Evolutionary conservation across 1,140 invertebrate genomes (phyloP).

Genomic region (Ceratina japonica): DNA sequence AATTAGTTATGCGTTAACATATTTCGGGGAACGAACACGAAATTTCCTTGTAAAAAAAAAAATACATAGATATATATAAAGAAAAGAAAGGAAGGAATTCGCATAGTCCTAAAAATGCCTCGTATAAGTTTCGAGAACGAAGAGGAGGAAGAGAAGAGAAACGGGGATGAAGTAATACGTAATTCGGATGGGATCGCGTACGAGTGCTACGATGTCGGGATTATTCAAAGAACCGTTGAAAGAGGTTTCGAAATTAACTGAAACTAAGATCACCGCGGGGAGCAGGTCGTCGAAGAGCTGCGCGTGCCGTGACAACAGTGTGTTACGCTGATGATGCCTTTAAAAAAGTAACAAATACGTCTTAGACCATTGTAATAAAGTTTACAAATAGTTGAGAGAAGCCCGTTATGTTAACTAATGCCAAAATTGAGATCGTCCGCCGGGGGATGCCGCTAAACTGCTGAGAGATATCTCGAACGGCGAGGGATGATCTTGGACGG

Average conservation of each 20-base stretch:
- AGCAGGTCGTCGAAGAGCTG: constrained; percentile 42
- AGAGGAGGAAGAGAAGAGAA: not conserved
- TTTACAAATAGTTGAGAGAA: constrained; percentile 41
- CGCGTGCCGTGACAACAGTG: constrained; percentile 22
- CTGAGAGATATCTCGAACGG: constrained; percentile 21
- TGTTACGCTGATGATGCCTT: constrained; percentile 53
- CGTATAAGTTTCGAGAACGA: constrained; percentile 29
- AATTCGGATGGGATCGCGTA: constrained; percentile 6
- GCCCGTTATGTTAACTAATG: constrained; percentile 44
- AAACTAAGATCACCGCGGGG: constrained; percentile 37
- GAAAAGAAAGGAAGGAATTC: not conserved
- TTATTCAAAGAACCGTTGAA: constrained; percentile 19
- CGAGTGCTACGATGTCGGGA: constrained; percentile 20
- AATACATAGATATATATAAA: too few species aligned
- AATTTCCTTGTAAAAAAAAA: constrained; percentile 47
- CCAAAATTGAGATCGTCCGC: constrained; percentile 43
- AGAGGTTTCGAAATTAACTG: constrained; percentile 21
- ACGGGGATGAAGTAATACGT: not conserved
- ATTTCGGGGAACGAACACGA: not conserved
- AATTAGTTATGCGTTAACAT: not conserved
- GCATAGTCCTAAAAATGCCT: constrained; percentile 25
- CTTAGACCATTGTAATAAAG: constrained; percentile 42
- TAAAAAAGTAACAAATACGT: constrained; percentile 39
- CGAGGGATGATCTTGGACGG: constrained; percentile 39
- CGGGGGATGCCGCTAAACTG: constrained; percentile 24